These are phyloP conservation scores for Apis laboriosa DNA, from an alignment of 1,140 invertebrate genomes.

Conservation along the genomic window DNA sequence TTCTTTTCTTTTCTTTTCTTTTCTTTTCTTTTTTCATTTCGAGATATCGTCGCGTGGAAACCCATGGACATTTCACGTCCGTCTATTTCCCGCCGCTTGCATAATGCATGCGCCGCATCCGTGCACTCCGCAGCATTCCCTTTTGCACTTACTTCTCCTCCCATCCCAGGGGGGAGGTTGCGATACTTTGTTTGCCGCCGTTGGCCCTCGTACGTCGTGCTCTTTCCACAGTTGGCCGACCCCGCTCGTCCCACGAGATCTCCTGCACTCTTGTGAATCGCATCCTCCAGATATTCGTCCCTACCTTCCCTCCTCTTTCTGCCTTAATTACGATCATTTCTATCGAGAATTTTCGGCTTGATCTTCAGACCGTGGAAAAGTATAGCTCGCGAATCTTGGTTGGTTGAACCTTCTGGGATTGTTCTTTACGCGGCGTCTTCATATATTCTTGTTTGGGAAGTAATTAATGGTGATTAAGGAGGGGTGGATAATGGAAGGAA, in stretches of 20 bases:
- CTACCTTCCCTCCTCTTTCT: conserved; percentile 13
- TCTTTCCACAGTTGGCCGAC: conserved; percentile 51
- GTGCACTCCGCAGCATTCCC: conserved; percentile 47
- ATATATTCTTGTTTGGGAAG: not conserved
- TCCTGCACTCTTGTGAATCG: conserved; percentile 10
- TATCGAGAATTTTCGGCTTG: not conserved
- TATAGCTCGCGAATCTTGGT: not conserved
- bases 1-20: conserved; percentile 25
- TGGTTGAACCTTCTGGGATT: no score
- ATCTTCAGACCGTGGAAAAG: not conserved
- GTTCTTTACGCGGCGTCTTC: not conserved
- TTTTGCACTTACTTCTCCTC: conserved; percentile 58
- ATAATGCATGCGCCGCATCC: conserved; percentile 65
- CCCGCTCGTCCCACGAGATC: conserved; percentile 46
- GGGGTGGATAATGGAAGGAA: not conserved
- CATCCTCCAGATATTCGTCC: not conserved
- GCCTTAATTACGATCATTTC: conserved; percentile 8
- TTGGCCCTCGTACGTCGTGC: conserved; percentile 10
- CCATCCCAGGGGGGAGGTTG: conserved; percentile 43
- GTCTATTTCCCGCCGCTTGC: conserved; percentile 63
- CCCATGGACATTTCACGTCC: conserved; percentile 50
- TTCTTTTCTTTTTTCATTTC: conserved; percentile 33
- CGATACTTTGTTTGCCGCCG: conserved; percentile 55
- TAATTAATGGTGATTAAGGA: not conserved
- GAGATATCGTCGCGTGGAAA: conserved; percentile 22